Conservation (phyloP, 2,113 vertebrate genomes). For the Crotalus viridis region DNA sequence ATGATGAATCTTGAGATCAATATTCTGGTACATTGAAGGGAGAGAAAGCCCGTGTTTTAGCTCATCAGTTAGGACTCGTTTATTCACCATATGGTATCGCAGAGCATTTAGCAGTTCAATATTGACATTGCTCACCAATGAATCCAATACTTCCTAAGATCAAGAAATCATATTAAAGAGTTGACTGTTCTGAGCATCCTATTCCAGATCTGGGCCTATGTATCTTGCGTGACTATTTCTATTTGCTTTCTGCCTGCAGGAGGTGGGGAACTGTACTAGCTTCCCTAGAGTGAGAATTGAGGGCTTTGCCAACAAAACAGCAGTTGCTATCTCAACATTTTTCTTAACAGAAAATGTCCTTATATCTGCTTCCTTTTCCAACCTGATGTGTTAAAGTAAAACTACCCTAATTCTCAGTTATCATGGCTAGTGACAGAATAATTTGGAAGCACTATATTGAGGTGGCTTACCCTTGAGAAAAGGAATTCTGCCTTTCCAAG, state of each 20-base stretch:
- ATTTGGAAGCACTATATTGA: neutral
- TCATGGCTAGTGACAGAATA: neutral
- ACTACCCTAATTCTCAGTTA: neutral
- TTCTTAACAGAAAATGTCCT: neutral
- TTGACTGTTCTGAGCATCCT: neutral
- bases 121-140: constrained; percentile 96
- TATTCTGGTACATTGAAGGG: constrained; percentile 94
- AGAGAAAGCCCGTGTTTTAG: constrained; percentile 84
- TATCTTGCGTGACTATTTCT: neutral
- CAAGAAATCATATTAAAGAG: neutral
- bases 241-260: neutral
- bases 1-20: constrained; percentile 90
- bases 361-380: neutral
- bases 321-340: neutral
- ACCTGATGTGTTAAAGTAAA: neutral
- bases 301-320: neutral
- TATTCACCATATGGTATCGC: constrained; percentile 95
- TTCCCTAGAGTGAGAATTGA: neutral
- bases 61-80: constrained; percentile 88
- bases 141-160: constrained; percentile 91
- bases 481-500: neutral
- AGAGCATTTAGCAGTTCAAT: constrained; percentile 96
- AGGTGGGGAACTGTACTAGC: neutral
- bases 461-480: neutral
- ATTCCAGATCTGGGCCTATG: neutral